Percentiles rank a stretch among this genome's conserved stretches.
These are phyloP conservation scores for Parasteatoda tepidariorum DNA, from an alignment of 1,140 invertebrate genomes.

Conservation along the genomic window DNA sequence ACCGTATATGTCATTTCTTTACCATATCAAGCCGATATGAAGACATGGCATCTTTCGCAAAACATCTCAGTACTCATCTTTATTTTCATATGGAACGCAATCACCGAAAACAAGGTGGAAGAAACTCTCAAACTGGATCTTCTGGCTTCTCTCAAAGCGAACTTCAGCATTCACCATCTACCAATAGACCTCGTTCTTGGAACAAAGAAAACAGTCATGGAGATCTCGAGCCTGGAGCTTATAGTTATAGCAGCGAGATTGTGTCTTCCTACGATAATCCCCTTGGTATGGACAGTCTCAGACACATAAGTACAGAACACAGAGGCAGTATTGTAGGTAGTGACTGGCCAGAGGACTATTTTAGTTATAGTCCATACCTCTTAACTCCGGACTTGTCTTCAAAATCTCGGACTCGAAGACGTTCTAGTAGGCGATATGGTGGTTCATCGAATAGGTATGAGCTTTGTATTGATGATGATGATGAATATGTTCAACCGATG, in stretches of 20 bases:
- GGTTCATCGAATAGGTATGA: slow-evolving; percentile 30
- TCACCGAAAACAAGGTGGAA: slow-evolving; percentile 14
- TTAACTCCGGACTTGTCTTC: slow-evolving; percentile 42
- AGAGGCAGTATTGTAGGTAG: slow-evolving; percentile 51
- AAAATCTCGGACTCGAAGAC: slow-evolving; percentile 28
- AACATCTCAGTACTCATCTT: slow-evolving; percentile 56
- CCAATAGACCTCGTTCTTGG: slow-evolving; percentile 22
- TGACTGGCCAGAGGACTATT: slow-evolving; percentile 50
- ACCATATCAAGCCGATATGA: slow-evolving; percentile 8
- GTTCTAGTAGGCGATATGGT: neutral
- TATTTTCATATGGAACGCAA: slow-evolving; percentile 57
- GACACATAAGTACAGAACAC: slow-evolving; percentile 24
- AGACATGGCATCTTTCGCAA: slow-evolving; percentile 49
- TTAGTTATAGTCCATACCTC: slow-evolving; percentile 53
- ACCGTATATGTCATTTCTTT: no score
- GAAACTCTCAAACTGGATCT: slow-evolving; percentile 15
- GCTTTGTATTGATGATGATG: slow-evolving; percentile 25
- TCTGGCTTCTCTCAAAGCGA: slow-evolving; percentile 31
- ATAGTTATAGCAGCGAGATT: slow-evolving; percentile 16
- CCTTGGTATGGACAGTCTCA: neutral
- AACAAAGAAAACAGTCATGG: slow-evolving; percentile 28
- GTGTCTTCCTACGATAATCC: slow-evolving; percentile 33
- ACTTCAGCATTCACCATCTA: slow-evolving; percentile 15
- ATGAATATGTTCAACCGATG: slow-evolving; percentile 34
- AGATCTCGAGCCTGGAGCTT: slow-evolving; percentile 4